These are phyloP conservation scores for Tethea ocularis DNA, from an alignment of 2,888 invertebrate species.

Conservation along the genomic window DNA sequence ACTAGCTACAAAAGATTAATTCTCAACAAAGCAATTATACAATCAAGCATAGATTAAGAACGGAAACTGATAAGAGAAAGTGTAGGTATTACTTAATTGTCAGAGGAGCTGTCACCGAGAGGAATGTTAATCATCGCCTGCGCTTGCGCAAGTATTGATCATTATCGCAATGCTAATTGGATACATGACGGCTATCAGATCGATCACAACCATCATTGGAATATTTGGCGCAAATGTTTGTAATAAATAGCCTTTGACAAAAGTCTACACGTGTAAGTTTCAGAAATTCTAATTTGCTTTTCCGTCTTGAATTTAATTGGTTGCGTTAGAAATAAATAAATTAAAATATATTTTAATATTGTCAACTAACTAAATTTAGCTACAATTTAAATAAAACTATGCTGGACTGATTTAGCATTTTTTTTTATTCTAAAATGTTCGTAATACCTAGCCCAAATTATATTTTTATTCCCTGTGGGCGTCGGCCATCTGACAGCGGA, in stretches of 20 bases:
- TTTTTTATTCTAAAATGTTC: no score
- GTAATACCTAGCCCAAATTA: no score
- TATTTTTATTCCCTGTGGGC: no score
- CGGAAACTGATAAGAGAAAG: constrained; percentile 55
- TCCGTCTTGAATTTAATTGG: no score
- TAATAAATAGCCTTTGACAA: neutral
- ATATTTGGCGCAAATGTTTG: neutral
- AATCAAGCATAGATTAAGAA: constrained; percentile 32
- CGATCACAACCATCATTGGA: constrained; percentile 37
- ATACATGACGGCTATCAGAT: constrained; percentile 31
- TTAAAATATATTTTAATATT: no score
- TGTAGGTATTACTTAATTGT: constrained; percentile 66
- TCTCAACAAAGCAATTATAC: constrained; percentile 13
- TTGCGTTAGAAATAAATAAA: no score
- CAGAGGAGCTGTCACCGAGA: constrained; percentile 46
- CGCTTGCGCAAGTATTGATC: constrained; percentile 53
- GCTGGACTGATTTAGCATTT: no score
- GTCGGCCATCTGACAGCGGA: no score
- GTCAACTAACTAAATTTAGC: no score
- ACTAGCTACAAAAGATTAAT: neutral
- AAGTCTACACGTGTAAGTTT: no score
- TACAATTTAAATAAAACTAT: no score
- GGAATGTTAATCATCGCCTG: constrained; percentile 57
- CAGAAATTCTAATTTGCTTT: no score
- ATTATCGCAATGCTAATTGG: constrained; percentile 56